Evolutionary conservation across 2,797 vertebrate genomes (phyloP).

Genomic region (Darevskia nairensis): DNA sequence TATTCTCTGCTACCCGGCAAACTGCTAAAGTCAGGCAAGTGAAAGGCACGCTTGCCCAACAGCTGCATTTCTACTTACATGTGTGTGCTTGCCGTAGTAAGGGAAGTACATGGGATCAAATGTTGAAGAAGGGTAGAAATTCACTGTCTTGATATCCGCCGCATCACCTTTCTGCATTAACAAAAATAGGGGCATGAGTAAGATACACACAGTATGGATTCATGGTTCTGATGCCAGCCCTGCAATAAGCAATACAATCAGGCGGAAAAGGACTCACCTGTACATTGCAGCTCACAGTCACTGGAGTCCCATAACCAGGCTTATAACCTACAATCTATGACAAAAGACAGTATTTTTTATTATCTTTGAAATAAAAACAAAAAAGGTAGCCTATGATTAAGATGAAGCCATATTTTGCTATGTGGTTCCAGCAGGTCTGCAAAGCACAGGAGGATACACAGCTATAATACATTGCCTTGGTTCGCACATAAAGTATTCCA

Average conservation of each 20-base stretch:
- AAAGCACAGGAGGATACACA: background rate
- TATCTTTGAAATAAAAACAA: background rate
- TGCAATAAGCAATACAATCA: accelerated
- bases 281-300: slow-evolving; percentile 89
- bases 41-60: background rate
- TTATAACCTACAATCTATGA: slow-evolving; percentile 93
- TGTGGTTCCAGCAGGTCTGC: background rate
- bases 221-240: background rate
- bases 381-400: background rate
- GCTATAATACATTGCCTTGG: background rate
- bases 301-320: slow-evolving; percentile 90
- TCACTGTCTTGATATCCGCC: slow-evolving; percentile 82
- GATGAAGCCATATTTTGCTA: background rate
- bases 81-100: slow-evolving; percentile 94
- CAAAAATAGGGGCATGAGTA: slow-evolving; percentile 17
- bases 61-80: slow-evolving; percentile 82
- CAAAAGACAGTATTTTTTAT: slow-evolving; percentile 29
- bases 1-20: background rate
- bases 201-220: background rate
- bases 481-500: too few relatives aligned
- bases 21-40: background rate
- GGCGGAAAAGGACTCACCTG: slow-evolving; percentile 78
- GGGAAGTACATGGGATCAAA: slow-evolving; percentile 96
- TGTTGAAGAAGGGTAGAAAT: slow-evolving; percentile 88
- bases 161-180: slow-evolving; percentile 87